Base-by-base conservation (phyloP, 2,888 invertebrate genomes). In the Yponomeuta sedellus region DNA sequence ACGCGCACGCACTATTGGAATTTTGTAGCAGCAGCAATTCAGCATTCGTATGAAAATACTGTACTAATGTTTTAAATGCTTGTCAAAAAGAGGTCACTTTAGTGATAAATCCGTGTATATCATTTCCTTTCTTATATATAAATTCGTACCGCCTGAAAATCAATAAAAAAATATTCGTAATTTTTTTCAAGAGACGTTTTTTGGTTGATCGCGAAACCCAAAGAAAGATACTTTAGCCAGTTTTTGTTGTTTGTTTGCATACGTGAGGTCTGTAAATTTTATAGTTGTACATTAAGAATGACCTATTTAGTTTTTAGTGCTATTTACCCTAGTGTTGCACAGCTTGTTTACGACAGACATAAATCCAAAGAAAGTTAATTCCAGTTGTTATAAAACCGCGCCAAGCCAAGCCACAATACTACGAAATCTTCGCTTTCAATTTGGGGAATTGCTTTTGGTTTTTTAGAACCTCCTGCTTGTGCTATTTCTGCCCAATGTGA, bases 401-500 rank as follows among this genome's bases (percentile, higher is more conserved):
- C 44, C 12, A 52, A 52, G 44, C 34, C 34, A 34, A 52, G 44
- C 44, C 44, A 52, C 44, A 52, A 52, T 16, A 52, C 44, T 52
- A 52, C 12, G 44, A 52, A 52, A 52, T 16, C 16, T 52, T 52
- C 44, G 22, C 61, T 25, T 61, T 61, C 16, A 25, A 28, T 61
- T 61, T 61, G 16, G 28, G 25, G 28, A 22, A 25, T 61, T 61
- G 25, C 10, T 22, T 61, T 25, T 63, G 63, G 44, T 52, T 52
- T 52, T 52, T 52, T 52, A 52, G 16, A 52, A 63, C 63, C 63
- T 63, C 81, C 86, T 84, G 86, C 81, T 85, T 80, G 75, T 84
- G 80, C 82, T 86, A 86, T 87, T 86, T 86, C 80, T 81, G 83
- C 76, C 84, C 82, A 82, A 83, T 85, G 77, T 86, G 82, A 86